Percentiles rank a stretch among this genome's conserved stretches.
These are phyloP conservation scores for Embiotoca jacksoni DNA, from an alignment of 2,113 vertebrate species.

Conservation along the genomic window DNA sequence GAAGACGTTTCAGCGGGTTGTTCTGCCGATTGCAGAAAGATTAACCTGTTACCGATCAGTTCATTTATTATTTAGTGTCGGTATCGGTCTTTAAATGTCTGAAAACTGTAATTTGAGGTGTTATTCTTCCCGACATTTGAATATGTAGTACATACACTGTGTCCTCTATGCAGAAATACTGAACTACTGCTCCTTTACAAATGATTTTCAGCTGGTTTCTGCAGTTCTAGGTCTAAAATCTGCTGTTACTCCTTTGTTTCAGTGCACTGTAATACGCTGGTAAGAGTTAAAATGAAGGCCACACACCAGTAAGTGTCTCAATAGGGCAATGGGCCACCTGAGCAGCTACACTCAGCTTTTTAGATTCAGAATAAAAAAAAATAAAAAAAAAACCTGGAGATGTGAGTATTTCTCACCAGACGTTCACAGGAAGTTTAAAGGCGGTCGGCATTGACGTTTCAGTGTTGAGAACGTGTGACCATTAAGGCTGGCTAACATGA, in stretches of 20 bases:
- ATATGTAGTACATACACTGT: too few relatives aligned
- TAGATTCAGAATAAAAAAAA: neutral
- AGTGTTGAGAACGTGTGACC: slow-evolving; percentile 3
- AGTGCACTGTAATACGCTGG: neutral
- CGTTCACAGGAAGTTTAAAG: slow-evolving; percentile 3
- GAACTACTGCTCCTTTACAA: too few relatives aligned
- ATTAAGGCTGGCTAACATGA: slow-evolving; percentile 18
- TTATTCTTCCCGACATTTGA: too few relatives aligned
- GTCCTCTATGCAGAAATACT: too few relatives aligned
- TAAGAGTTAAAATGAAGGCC: slow-evolving; percentile 36
- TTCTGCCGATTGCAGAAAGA: neutral
- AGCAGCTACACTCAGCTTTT: slow-evolving; percentile 25
- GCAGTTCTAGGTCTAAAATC: neutral
- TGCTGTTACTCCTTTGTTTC: neutral
- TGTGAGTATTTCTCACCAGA: neutral
- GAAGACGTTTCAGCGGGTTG: neutral
- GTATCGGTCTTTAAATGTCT: neutral
- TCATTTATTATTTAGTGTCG: slow-evolving; percentile 1
- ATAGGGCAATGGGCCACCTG: slow-evolving; percentile 55
- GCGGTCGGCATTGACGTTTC: neutral
- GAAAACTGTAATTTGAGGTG: neutral
- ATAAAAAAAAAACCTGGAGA: slow-evolving; percentile 3
- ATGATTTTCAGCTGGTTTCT: neutral
- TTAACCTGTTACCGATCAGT: neutral
- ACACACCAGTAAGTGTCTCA: slow-evolving; percentile 46